Percentiles rank a stretch among this genome's conserved stretches.
Conservation (phyloP, 2,113 vertebrate species). For the Crotophaga sulcirostris region DNA sequence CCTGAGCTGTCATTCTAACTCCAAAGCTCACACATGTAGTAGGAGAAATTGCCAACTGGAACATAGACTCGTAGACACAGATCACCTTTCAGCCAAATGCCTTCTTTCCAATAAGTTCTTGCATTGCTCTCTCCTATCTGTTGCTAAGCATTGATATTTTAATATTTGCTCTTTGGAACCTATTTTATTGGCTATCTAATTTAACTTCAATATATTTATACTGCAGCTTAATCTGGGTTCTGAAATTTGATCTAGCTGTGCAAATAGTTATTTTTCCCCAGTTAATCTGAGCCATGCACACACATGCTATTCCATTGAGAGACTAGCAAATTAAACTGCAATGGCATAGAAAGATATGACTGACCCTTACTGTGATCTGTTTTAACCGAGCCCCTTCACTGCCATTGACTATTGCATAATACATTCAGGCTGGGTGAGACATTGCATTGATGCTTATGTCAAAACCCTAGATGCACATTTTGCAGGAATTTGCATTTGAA, state of each 20-base stretch:
- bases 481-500: neutral
- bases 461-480: neutral
- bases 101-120: neutral
- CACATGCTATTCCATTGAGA: neutral
- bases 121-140: neutral
- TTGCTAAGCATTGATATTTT: neutral
- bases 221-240: neutral
- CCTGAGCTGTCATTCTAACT: neutral
- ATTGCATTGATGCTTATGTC: neutral
- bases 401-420: neutral
- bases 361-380: neutral
- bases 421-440: neutral
- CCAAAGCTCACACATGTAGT: neutral
- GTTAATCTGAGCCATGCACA: neutral
- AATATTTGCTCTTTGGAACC: neutral
- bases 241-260: neutral
- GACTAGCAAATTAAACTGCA: neutral
- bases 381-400: neutral
- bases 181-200: neutral
- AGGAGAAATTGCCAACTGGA: neutral
- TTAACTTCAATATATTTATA: neutral
- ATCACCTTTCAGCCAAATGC: neutral
- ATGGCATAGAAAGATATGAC: neutral
- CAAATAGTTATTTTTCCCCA: neutral
- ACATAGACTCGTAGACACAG: neutral